Evolutionary conservation across 2,888 invertebrate genomes (phyloP), one percentile per base, ranked within the genome.

Genomic region (Anaspis maculata): DNA sequence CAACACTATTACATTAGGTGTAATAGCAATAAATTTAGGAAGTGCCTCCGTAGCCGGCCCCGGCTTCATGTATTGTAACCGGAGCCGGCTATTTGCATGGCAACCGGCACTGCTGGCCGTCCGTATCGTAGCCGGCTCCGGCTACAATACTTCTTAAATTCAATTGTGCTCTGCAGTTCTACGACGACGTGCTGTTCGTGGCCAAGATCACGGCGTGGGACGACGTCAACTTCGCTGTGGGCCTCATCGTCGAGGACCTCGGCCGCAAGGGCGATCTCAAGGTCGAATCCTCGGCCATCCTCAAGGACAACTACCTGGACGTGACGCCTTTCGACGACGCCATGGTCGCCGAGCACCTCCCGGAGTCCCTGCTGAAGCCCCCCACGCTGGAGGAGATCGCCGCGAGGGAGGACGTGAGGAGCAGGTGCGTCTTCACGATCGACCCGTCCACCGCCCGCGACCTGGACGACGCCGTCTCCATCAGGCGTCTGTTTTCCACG

Each of bases 391-490:
- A 67, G 3, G 72, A 72, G 50, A 52, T 56, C 27, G 64, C 66
- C 37, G 54, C 66, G 36, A 69, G 79, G 27, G 72, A 73, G 55
- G 83, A 80, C 57, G 73, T 79, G 48, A 74, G 84, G 23, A 67
- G 72, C 9, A 70, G 80, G 37, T 91, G 90, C 56, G 71, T 95
- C 32, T 95, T 96, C 57, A 94, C 95, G 1, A 94, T 97, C 46
- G 96, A 97, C 70, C 96, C 96, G 3, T 67, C 74, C 15, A 90
- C 88, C 26, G 94, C 95, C 2, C 72, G 85, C 32, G 96, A 97
- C 68, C 73, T 97, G 53, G 96, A 97, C 59, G 96, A 97, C 68
- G 95, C 95, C 1, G 67, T 97, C 6, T 92, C 91, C 7, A n/a
- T n/a, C n/a, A n/a, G n/a, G n/a, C n/a, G n/a, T n/a, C n/a, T n/a